phyloP scores from a whole-genome alignment of 2,888 invertebrate genomes.

The Drosophila merina region DNA sequence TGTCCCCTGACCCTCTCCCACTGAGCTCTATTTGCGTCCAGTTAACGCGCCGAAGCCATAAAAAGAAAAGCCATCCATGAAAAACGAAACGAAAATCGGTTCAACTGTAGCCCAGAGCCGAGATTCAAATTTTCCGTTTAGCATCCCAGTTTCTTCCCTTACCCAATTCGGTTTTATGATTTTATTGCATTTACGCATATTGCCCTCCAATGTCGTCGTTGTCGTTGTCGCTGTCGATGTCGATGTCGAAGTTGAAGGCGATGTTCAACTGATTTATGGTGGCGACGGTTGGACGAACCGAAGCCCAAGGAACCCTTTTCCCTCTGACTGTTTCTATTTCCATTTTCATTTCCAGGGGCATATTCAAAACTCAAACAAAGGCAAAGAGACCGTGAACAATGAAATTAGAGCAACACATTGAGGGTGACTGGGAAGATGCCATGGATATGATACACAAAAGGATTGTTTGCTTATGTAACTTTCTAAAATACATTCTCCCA shows the following conservation, averaged over 20 bases:
- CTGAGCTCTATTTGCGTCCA: conserved; percentile 75
- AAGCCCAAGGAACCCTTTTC: conserved; percentile 28
- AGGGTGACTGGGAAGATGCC: conserved; percentile 56
- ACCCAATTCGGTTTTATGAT: conserved; percentile 76
- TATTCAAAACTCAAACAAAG: conserved; percentile 73
- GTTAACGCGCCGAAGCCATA: conserved; percentile 72
- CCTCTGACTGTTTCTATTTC: conserved; percentile 16
- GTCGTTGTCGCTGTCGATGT: neutral
- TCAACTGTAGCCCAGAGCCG: conserved; percentile 28
- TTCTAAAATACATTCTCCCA: conserved; percentile 51
- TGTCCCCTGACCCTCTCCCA: conserved; percentile 46
- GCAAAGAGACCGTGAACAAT: conserved; percentile 73
- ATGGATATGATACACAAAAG: conserved; percentile 49
- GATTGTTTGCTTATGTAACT: conserved; percentile 72
- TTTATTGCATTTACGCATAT: conserved; percentile 79
- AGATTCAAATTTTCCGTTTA: conserved; percentile 71
- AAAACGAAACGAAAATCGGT: conserved; percentile 11
- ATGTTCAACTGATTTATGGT: conserved; percentile 78
- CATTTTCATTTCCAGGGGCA: conserved; percentile 43
- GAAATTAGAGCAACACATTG: conserved; percentile 74
- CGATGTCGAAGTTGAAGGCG: conserved; percentile 47
- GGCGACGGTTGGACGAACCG: conserved; percentile 55
- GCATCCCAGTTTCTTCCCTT: conserved; percentile 49
- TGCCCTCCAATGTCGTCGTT: conserved; percentile 53
- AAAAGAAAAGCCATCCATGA: conserved; percentile 60